Conservation (phyloP, 2,888 invertebrate species). For the Hermaeophaga mercurialis region DNA sequence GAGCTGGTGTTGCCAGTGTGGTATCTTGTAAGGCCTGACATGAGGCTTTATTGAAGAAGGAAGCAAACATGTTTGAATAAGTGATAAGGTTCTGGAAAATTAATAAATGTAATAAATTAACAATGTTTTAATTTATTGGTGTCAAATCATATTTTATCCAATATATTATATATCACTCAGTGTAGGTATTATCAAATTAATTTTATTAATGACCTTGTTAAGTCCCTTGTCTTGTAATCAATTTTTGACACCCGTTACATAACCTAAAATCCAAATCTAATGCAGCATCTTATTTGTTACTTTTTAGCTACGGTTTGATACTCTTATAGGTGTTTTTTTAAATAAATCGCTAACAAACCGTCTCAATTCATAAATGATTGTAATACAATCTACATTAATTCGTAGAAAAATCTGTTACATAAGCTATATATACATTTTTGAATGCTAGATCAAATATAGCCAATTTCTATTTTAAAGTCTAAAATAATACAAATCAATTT, state of each 20-base stretch:
- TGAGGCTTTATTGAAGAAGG: constrained; percentile 46
- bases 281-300: neutral
- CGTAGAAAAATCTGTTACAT: constrained; percentile 1
- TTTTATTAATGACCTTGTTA: neutral
- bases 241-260: constrained; percentile 21
- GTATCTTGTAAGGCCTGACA: constrained; percentile 43
- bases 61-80: constrained; percentile 42
- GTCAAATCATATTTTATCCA: neutral
- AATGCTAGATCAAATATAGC: neutral
- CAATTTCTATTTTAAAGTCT: neutral
- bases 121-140: neutral
- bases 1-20: constrained; percentile 23
- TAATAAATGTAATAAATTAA: neutral
- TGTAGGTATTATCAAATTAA: constrained; percentile 2
- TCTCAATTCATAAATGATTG: neutral
- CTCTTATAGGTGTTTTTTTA: neutral
- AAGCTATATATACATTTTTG: neutral
- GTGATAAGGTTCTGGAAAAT: constrained; percentile 25
- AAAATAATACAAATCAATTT: neutral
- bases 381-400: neutral
- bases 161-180: neutral
- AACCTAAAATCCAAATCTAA: constrained; percentile 10
- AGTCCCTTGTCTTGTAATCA: neutral
- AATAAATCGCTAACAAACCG: neutral
- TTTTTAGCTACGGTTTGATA: neutral